Conservation (phyloP, 2,113 vertebrate genomes). For the Amphilophus citrinellus region DNA sequence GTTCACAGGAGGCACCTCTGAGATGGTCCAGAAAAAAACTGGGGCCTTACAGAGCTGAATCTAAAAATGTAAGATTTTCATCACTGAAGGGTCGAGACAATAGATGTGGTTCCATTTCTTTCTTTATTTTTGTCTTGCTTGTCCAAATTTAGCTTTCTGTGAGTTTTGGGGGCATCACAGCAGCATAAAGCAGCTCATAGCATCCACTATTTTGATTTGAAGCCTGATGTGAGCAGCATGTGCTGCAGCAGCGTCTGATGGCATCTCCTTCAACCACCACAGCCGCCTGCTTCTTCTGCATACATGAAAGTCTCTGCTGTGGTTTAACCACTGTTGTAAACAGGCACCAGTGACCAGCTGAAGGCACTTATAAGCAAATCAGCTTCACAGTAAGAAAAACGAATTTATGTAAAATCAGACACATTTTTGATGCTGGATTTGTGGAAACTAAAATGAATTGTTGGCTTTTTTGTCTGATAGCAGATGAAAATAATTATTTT, state of each 20-base stretch:
- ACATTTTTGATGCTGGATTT: neutral
- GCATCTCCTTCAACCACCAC: neutral
- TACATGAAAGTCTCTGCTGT: neutral
- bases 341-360: neutral
- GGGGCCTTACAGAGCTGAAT: fast-evolving
- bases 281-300: neutral
- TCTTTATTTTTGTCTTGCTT: neutral
- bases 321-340: too few relatives aligned
- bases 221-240: neutral
- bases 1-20: neutral
- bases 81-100: neutral
- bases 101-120: too few relatives aligned
- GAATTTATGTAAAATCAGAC: neutral
- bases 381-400: neutral
- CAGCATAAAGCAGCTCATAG: neutral
- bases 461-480: neutral
- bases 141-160: neutral
- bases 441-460: neutral
- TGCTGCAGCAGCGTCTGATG: neutral
- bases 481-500: too few relatives aligned
- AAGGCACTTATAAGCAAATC: neutral
- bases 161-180: neutral
- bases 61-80: neutral
- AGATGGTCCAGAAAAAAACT: neutral
- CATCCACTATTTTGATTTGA: neutral